These are phyloP conservation scores for Tachina fera DNA, from an alignment of 2,888 invertebrate genomes.

Conservation along the genomic window DNA sequence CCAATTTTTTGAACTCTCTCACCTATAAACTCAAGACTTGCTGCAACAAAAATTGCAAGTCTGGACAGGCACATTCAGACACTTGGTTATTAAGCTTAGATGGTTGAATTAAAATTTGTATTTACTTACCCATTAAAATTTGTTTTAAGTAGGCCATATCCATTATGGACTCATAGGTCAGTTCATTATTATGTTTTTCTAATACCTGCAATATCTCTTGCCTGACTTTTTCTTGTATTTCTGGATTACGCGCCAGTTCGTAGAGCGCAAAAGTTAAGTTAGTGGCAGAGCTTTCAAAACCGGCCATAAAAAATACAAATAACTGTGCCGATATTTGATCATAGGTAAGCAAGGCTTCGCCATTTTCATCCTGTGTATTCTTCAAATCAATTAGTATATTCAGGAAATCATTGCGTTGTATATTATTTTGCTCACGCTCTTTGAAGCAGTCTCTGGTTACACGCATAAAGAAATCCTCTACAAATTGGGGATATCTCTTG, in stretches of 20 bases:
- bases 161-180: conserved; percentile 80
- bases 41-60: too few relatives aligned
- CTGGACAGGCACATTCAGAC: too few relatives aligned
- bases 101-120: too few relatives aligned
- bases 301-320: conserved; percentile 84
- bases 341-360: conserved; percentile 72
- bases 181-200: conserved; percentile 78
- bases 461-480: conserved; percentile 73
- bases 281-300: conserved; percentile 84
- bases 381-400: conserved; percentile 76
- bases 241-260: conserved; percentile 83
- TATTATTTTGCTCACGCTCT: conserved; percentile 73
- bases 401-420: conserved; percentile 77
- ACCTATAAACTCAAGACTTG: too few relatives aligned
- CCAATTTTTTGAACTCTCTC: too few relatives aligned
- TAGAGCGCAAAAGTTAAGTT: conserved; percentile 83
- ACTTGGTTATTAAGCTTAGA: too few relatives aligned
- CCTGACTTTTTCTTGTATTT: conserved; percentile 82
- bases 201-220: conserved; percentile 82
- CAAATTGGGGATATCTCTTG: conserved; percentile 18
- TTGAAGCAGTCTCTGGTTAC: conserved; percentile 74
- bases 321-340: conserved; percentile 84
- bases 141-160: conserved; percentile 83
- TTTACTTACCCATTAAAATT: conserved; percentile 82
- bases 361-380: conserved; percentile 65